Conservation (phyloP, 2,113 vertebrate genomes). For the Pomatorhinus ruficollis region DNA sequence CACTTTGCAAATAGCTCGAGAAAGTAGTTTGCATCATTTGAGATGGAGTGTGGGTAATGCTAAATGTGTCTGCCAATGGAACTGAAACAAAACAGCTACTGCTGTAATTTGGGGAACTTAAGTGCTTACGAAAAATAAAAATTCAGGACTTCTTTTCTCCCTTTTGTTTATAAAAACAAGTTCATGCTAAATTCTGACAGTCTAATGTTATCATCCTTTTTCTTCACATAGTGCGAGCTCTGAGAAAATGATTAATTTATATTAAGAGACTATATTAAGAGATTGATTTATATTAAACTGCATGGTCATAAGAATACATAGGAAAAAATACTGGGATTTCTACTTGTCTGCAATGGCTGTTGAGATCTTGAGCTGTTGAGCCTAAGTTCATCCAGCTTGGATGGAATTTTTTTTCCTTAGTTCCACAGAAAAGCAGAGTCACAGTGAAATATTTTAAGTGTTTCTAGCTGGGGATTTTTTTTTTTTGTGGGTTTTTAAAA, state of each 20-base stretch:
- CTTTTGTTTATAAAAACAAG: not conserved
- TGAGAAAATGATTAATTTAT: not conserved
- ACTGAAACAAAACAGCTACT: not conserved
- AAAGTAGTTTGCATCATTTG: not conserved
- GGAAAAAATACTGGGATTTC: not conserved
- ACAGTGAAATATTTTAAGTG: not conserved
- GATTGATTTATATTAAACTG: not conserved
- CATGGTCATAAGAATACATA: not conserved
- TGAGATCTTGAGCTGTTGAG: not conserved
- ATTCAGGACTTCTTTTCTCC: not conserved
- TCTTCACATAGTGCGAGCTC: not conserved
- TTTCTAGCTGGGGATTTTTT: not conserved
- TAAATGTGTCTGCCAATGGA: not conserved
- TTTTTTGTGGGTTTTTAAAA: not conserved
- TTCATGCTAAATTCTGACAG: not conserved
- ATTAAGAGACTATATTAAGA: not conserved
- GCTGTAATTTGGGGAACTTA: not conserved
- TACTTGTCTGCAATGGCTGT: not conserved
- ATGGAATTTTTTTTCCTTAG: not conserved
- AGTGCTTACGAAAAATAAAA: not conserved
- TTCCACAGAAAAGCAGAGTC: not conserved
- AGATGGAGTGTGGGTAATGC: not conserved
- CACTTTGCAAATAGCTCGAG: not conserved
- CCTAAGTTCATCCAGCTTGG: not conserved
- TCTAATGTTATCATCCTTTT: not conserved